Evolutionary conservation across 2,797 vertebrate genomes (phyloP), one percentile per base, ranked within the genome.

Genomic region (Malurus leucopterus): DNA sequence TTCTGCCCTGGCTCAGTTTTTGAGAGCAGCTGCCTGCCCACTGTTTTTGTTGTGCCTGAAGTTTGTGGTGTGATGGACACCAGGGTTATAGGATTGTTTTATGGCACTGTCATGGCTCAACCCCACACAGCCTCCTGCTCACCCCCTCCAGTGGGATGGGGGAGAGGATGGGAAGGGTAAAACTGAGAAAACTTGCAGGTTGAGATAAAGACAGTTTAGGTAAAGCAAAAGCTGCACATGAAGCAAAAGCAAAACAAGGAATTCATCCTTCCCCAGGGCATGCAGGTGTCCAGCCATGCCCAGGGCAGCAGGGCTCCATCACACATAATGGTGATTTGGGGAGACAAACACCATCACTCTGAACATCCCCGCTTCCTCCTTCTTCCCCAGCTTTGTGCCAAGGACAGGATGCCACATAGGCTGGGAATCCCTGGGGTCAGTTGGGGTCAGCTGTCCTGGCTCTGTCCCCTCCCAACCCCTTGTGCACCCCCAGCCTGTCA

Each of bases 241-340:
- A n/a, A 68, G 43, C n/a, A 62, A 22, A 62, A 30, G 13, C 49
- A 62, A 49, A 55, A 8, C 29, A 22, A 49, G 36, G 55, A 62
- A 32, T 18, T 50, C 1, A 16, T 32, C 18, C 27, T 68, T 38
- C 20, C n/a, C 2, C 38, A 29, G 27, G 47, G 27, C 62, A 55
- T 68, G 47, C 19, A 36, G 69, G 22, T 61, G 23, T 24, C 54
- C 69, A 68, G 49, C n/a, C 53, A 50, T 22, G 5, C 62, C 43
- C n/a, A 50, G 69, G 20, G 19, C n/a, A 55, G 36, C 43, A 74
- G 20, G 16, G 27, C 23, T 69, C 32, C 6, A 9, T 11, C 24
- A 22, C 43, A 38, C 0, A 0, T 11, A 18, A 5, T 7, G 9
- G 27, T 57, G 63, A 30, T n/a, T 30, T 32, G 20, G 43, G 50